These are phyloP conservation scores for Araneus ventricosus DNA, from an alignment of 1,140 invertebrate species.

Conservation along the genomic window DNA sequence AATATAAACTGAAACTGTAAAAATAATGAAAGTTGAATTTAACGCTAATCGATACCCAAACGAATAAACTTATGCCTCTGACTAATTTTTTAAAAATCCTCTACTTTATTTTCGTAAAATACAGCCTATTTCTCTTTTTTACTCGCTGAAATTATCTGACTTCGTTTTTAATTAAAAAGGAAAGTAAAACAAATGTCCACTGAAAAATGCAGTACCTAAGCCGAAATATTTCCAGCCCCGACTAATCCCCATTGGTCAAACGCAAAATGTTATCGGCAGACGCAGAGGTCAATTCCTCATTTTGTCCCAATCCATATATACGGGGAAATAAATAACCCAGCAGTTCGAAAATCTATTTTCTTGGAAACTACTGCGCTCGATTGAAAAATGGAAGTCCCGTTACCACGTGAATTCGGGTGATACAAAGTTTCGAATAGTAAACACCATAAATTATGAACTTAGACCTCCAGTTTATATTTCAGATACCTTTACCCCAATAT, in stretches of 20 bases:
- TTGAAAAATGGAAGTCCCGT: slow-evolving; percentile 66
- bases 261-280: slow-evolving; percentile 68
- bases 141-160: too few species aligned
- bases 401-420: slow-evolving; percentile 60
- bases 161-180: too few species aligned
- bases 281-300: slow-evolving; percentile 50
- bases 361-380: slow-evolving; percentile 16
- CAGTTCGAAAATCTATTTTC: slow-evolving; percentile 65
- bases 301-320: slow-evolving; percentile 54
- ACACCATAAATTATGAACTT: slow-evolving; percentile 73
- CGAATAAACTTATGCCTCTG: too few species aligned
- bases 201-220: not conserved
- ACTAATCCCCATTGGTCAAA: not conserved
- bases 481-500: not conserved
- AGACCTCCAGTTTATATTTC: slow-evolving; percentile 70
- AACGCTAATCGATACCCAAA: too few species aligned
- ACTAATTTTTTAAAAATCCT: too few species aligned
- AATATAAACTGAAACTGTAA: too few species aligned
- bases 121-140: too few species aligned
- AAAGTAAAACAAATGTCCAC: too few species aligned
- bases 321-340: slow-evolving; percentile 49
- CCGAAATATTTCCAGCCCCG: not conserved
- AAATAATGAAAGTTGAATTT: too few species aligned
- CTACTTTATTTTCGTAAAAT: too few species aligned
- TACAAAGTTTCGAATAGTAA: slow-evolving; percentile 70